Evolutionary conservation across 92 coral and sea anemone species (phyloP).

Genomic region (Porites divaricata): DNA sequence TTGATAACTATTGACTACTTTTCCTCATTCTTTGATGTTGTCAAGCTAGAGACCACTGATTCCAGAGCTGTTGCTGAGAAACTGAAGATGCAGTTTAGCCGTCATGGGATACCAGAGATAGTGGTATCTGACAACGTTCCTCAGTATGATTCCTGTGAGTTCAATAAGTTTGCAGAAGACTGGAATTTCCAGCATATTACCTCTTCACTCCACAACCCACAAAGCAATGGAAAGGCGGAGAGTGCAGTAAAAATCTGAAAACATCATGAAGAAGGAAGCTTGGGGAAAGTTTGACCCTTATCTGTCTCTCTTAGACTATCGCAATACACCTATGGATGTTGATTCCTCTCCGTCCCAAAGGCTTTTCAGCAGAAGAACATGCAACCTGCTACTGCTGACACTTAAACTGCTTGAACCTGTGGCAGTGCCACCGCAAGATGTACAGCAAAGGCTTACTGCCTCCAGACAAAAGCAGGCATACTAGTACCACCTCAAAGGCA

Average conservation of each 20-base stretch:
- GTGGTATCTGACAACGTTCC: constrained; percentile 35
- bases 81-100: constrained; percentile 39
- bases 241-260: constrained; percentile 30
- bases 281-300: constrained; percentile 41
- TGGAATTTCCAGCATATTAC: constrained; percentile 39
- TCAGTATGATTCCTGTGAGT: constrained; percentile 32
- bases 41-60: constrained; percentile 25
- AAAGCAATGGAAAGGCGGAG: constrained; percentile 34
- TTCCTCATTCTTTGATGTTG: constrained; percentile 32
- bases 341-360: constrained; percentile 44
- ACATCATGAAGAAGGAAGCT: constrained; percentile 9
- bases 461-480: constrained; percentile 29
- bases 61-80: constrained; percentile 50
- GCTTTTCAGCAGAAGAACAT: constrained; percentile 46
- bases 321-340: constrained; percentile 25
- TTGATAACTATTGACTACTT: constrained; percentile 35
- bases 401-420: constrained; percentile 27
- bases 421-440: constrained; percentile 21
- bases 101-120: constrained; percentile 36
- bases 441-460: not conserved
- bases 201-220: constrained; percentile 24
- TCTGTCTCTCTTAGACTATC: too few species aligned
- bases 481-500: constrained; percentile 38
- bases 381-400: constrained; percentile 36
- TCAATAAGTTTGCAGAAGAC: constrained; percentile 40